These are phyloP conservation scores for Eristalinus sepulchralis DNA, from an alignment of 2,888 invertebrate genomes.

Conservation along the genomic window DNA sequence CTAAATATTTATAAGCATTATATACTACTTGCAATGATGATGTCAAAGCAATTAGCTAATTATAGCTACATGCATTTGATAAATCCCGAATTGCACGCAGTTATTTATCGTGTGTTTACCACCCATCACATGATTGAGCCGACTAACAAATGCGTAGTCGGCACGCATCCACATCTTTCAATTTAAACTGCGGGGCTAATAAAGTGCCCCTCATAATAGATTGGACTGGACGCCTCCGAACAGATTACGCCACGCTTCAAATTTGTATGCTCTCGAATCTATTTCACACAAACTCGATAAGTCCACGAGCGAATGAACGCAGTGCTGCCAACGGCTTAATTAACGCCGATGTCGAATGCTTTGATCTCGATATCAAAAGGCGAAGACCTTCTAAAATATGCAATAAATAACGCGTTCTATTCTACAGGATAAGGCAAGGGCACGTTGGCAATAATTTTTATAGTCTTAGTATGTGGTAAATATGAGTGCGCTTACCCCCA, in stretches of 20 bases:
- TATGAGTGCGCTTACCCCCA: background rate
- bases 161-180: slow-evolving; percentile 60
- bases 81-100: slow-evolving; percentile 59
- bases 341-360: slow-evolving; percentile 68
- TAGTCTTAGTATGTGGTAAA: background rate
- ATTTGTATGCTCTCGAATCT: slow-evolving; percentile 25
- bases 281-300: slow-evolving; percentile 13
- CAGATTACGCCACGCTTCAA: slow-evolving; percentile 44
- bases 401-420: slow-evolving; percentile 61
- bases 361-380: slow-evolving; percentile 68
- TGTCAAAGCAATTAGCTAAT: slow-evolving; percentile 65
- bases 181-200: slow-evolving; percentile 61
- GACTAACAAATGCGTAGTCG: slow-evolving; percentile 52
- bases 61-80: slow-evolving; percentile 49
- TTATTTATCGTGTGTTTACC: slow-evolving; percentile 68
- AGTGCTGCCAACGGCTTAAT: slow-evolving; percentile 58
- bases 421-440: slow-evolving; percentile 25
- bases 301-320: slow-evolving; percentile 18
- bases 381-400: slow-evolving; percentile 55
- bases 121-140: slow-evolving; percentile 64
- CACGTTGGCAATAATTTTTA: slow-evolving; percentile 42
- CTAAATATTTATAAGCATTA: too few species aligned
- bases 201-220: slow-evolving; percentile 38
- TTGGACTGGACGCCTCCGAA: slow-evolving; percentile 30
- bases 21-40: slow-evolving; percentile 36